phyloP scores from a whole-genome alignment of 1,140 invertebrate genomes.

The Chrysoperla carnea region DNA sequence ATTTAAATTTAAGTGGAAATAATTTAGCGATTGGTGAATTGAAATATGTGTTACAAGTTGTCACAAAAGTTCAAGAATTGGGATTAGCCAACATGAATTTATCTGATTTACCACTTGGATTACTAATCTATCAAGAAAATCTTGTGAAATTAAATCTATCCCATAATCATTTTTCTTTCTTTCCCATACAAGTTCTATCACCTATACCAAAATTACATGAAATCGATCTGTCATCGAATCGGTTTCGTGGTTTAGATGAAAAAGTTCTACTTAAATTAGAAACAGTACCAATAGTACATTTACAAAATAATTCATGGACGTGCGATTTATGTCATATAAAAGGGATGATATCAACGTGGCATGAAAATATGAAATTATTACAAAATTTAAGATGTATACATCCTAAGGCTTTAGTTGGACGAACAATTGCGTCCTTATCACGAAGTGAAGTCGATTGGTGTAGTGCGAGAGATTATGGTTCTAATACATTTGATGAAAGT shows the following conservation, averaged over 20 bases:
- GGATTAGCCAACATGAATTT: slow-evolving; percentile 38
- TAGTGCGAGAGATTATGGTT: slow-evolving; percentile 15
- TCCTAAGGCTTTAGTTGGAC: slow-evolving; percentile 28
- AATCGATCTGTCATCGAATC: slow-evolving; percentile 43
- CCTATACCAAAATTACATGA: slow-evolving; percentile 32
- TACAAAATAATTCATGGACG: slow-evolving; percentile 45
- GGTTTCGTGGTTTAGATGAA: slow-evolving; percentile 35
- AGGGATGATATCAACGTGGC: slow-evolving; percentile 25
- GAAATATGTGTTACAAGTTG: slow-evolving; percentile 30
- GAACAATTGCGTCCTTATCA: slow-evolving; percentile 26
- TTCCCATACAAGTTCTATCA: slow-evolving; percentile 33
- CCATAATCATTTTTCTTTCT: slow-evolving; percentile 33
- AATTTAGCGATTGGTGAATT: slow-evolving; percentile 23
- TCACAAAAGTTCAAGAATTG: slow-evolving; percentile 34
- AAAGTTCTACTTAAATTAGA: slow-evolving; percentile 32
- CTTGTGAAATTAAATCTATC: slow-evolving; percentile 32
- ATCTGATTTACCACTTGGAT: slow-evolving; percentile 27
- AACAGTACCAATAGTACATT: slow-evolving; percentile 26
- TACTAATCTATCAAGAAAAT: slow-evolving; percentile 30
- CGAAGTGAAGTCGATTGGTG: slow-evolving; percentile 31
- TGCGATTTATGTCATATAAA: slow-evolving; percentile 45
- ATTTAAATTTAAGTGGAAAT: slow-evolving; percentile 50
- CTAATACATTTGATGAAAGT: slow-evolving; percentile 10
- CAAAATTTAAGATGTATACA: slow-evolving; percentile 28
- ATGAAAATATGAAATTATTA: slow-evolving; percentile 10